phyloP scores from a whole-genome alignment of 2,797 vertebrate genomes.

The Coendou prehensilis region DNA sequence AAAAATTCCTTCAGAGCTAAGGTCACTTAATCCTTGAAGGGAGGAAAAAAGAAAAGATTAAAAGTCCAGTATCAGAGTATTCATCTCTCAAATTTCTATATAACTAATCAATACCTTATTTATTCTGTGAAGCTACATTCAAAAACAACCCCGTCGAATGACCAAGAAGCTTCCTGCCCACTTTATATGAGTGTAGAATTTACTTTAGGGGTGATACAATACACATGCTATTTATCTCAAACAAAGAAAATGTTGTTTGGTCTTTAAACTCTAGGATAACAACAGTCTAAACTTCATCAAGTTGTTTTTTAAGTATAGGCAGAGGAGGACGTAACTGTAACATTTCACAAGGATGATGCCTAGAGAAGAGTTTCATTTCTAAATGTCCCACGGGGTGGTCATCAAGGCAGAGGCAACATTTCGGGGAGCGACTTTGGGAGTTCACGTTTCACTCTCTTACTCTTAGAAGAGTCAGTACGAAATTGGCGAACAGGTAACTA shows the following conservation, averaged over 20 bases:
- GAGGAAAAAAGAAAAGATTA: background rate
- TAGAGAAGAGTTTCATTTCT: slow-evolving; percentile 77
- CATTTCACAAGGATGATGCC: slow-evolving; percentile 65
- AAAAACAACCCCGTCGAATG: slow-evolving; percentile 42
- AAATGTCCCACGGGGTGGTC: slow-evolving; percentile 76
- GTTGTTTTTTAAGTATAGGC: background rate
- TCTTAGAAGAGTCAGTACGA: background rate
- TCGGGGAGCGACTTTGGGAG: slow-evolving; percentile 72
- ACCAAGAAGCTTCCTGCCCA: background rate
- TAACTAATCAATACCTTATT: background rate
- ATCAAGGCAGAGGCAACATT: slow-evolving; percentile 52
- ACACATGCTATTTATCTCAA: background rate
- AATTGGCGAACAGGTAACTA: slow-evolving; percentile 42
- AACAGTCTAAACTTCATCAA: slow-evolving; percentile 9
- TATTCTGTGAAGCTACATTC: background rate
- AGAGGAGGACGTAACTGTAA: slow-evolving; percentile 37
- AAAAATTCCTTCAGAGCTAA: slow-evolving; percentile 11
- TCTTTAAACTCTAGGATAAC: slow-evolving; percentile 56
- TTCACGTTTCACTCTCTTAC: background rate
- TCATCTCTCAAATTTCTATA: slow-evolving; percentile 42
- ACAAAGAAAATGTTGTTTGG: slow-evolving; percentile 45
- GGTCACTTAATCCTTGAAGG: background rate
- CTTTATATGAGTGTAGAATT: background rate
- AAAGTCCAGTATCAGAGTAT: slow-evolving; percentile 17
- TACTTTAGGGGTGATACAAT: slow-evolving; percentile 14